phyloP scores from a whole-genome alignment of 2,888 invertebrate genomes.

The Neocrepidodera transversa region DNA sequence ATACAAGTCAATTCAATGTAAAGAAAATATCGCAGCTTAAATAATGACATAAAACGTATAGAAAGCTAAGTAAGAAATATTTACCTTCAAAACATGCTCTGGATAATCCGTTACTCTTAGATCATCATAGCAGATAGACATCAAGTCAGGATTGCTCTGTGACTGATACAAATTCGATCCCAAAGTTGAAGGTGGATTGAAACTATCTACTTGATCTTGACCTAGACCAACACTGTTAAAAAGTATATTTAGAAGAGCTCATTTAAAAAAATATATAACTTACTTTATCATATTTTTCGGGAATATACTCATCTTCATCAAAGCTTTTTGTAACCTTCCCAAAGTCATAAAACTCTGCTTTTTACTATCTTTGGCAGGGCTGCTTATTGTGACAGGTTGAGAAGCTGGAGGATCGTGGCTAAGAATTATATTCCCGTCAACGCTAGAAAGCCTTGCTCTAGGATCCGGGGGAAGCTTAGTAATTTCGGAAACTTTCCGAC shows the following conservation, averaged over 20 bases:
- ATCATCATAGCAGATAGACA: constrained; percentile 83
- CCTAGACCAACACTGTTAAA: constrained; percentile 59
- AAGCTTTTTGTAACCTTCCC: constrained; percentile 82
- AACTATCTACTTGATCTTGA: constrained; percentile 71
- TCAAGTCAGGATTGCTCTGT: constrained; percentile 88
- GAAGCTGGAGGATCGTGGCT: constrained; percentile 57
- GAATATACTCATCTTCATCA: constrained; percentile 89
- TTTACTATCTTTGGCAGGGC: constrained; percentile 69
- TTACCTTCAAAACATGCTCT: constrained; percentile 91
- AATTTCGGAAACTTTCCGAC: constrained; percentile 65
- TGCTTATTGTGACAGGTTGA: constrained; percentile 68
- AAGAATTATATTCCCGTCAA: constrained; percentile 65
- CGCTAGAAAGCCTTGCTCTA: constrained; percentile 79
- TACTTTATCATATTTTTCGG: constrained; percentile 78
- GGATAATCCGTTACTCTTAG: constrained; percentile 84
- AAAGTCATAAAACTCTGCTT: constrained; percentile 83
- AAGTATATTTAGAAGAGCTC: background rate
- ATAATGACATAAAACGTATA: too few species aligned
- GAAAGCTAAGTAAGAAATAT: too few species aligned
- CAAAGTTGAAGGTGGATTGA: constrained; percentile 62
- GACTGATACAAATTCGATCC: constrained; percentile 80
- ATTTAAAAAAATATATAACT: constrained; percentile 37
- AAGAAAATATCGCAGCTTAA: too few species aligned
- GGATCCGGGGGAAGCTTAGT: constrained; percentile 74
- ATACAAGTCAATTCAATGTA: too few species aligned